Percentiles rank a stretch among this genome's conserved stretches.
Conservation (phyloP, 1,140 invertebrate species). For the Musca domestica region DNA sequence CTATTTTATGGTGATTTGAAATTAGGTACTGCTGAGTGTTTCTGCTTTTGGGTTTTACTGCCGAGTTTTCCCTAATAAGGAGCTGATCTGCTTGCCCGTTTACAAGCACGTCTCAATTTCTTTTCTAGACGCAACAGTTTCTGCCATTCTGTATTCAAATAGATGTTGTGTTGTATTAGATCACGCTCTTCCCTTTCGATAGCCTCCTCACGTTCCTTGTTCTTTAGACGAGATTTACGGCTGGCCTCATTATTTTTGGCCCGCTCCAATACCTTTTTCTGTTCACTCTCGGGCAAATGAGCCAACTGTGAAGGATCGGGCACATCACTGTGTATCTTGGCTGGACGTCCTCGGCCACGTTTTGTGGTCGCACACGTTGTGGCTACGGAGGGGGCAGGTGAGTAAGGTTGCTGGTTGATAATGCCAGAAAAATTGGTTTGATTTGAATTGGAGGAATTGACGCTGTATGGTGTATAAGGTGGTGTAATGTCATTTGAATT, state of each 20-base stretch:
- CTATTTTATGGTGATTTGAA: too few species aligned
- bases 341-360: conserved; percentile 45
- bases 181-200: conserved; percentile 24
- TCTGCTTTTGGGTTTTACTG: not conserved
- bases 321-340: conserved; percentile 44
- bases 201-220: conserved; percentile 38
- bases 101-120: conserved; percentile 13
- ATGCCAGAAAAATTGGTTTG: conserved; percentile 33
- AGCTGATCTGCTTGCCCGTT: not conserved
- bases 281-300: conserved; percentile 33
- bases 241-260: conserved; percentile 50
- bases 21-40: too few species aligned
- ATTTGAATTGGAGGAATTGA: conserved; percentile 35
- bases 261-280: conserved; percentile 38
- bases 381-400: conserved; percentile 37
- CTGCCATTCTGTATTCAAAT: not conserved
- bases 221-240: conserved; percentile 45
- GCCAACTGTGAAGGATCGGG: conserved; percentile 39
- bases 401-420: conserved; percentile 36
- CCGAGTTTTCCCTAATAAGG: not conserved
- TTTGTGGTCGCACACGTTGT: conserved; percentile 31
- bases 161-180: not conserved
- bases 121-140: not conserved
- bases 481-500: conserved; percentile 30
- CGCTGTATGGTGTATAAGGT: conserved; percentile 41